phyloP scores from a whole-genome alignment of 2,888 invertebrate genomes.

The Lochmaea capreae region DNA sequence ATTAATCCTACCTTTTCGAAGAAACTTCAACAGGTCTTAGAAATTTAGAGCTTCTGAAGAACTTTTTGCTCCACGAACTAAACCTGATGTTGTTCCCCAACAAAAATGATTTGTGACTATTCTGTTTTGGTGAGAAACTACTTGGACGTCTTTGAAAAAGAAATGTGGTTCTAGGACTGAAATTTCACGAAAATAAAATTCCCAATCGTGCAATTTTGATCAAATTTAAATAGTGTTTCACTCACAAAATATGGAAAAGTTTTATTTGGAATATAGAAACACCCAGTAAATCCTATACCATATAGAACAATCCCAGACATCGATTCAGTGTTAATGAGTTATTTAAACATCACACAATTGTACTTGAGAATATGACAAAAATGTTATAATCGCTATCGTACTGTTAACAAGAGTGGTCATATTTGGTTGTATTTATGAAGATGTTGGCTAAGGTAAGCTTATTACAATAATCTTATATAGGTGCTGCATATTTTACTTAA shows the following conservation, averaged over 20 bases:
- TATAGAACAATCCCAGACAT: neutral
- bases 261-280: neutral
- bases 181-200: too few species aligned
- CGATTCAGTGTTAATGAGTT: neutral
- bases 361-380: neutral
- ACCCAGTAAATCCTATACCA: neutral
- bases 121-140: too few species aligned
- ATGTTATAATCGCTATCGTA: neutral
- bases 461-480: neutral
- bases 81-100: too few species aligned
- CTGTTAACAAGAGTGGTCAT: neutral
- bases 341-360: neutral
- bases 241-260: neutral
- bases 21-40: too few species aligned
- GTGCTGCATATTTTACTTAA: neutral
- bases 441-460: neutral
- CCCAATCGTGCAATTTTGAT: too few species aligned
- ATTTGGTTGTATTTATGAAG: neutral
- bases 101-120: too few species aligned
- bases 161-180: too few species aligned
- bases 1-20: too few species aligned
- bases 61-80: too few species aligned
- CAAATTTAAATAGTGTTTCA: too few species aligned
- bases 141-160: too few species aligned
- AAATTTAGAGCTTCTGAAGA: too few species aligned